Percentiles rank a stretch among this genome's conserved stretches.
Evolutionary conservation across 2,113 vertebrate species (phyloP).

Genomic region (Dicrurus megarhynchus): DNA sequence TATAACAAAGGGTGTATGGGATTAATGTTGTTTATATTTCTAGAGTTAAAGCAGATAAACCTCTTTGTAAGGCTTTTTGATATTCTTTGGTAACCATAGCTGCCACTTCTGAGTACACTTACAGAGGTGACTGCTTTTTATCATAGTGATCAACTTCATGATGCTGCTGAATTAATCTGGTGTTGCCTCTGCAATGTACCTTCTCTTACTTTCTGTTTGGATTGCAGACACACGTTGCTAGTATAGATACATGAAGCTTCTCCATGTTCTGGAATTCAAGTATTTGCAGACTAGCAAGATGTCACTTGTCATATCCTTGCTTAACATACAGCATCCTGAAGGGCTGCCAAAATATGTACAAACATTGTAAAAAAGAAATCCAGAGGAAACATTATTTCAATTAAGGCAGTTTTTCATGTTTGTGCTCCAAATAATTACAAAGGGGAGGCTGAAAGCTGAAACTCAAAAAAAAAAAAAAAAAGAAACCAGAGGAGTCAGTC

Average conservation of each 20-base stretch:
- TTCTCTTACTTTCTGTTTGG: not conserved
- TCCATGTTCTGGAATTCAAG: not conserved
- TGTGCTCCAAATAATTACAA: not conserved
- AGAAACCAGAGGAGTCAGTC: not conserved
- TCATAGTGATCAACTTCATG: not conserved
- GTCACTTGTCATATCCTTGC: not conserved
- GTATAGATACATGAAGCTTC: not conserved
- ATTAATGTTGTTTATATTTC: not conserved
- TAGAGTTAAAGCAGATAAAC: not conserved
- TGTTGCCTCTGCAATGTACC: not conserved
- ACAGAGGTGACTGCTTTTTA: not conserved
- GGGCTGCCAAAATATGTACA: not conserved
- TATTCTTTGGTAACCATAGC: not conserved
- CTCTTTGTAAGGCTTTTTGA: not conserved
- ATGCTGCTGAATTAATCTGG: not conserved
- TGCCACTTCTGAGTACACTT: not conserved
- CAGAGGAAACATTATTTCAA: slow-evolving; percentile 10
- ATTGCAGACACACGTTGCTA: not conserved
- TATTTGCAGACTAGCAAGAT: not conserved
- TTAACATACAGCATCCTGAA: not conserved
- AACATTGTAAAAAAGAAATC: slow-evolving; percentile 8
- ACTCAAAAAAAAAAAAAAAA: not conserved
- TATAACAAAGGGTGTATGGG: not conserved
- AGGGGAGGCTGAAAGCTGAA: slow-evolving; percentile 17
- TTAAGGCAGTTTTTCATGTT: slow-evolving; percentile 23